These are phyloP conservation scores for Cheilosia pagana DNA, from an alignment of 2,888 invertebrate species.

Conservation along the genomic window DNA sequence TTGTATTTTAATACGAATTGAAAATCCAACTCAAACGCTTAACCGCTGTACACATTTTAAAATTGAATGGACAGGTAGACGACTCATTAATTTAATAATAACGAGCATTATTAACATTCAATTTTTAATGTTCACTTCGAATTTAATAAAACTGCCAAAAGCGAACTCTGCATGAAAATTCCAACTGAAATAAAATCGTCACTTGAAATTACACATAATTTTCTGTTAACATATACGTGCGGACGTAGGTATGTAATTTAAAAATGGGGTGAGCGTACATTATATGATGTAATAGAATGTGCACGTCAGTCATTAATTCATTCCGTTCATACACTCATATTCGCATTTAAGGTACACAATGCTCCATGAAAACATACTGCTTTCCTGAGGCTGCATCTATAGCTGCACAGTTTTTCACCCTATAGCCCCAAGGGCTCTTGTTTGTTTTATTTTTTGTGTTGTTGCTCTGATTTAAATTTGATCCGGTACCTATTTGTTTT, in stretches of 20 bases:
- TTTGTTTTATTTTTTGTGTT: neutral
- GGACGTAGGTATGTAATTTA: neutral
- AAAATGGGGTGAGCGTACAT: too few species aligned
- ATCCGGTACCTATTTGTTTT: slow-evolving; percentile 6
- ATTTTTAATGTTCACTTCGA: too few species aligned
- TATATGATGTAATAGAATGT: too few species aligned
- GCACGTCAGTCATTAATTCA: neutral
- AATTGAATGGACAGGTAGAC: too few species aligned
- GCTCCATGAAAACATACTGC: neutral
- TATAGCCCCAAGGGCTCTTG: slow-evolving; percentile 7
- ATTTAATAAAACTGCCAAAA: too few species aligned
- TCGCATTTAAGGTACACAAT: slow-evolving; percentile 16
- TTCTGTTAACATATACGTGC: neutral
- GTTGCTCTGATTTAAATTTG: neutral
- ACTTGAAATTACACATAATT: neutral
- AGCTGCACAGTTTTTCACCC: neutral
- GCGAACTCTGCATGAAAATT: too few species aligned
- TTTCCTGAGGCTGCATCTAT: neutral
- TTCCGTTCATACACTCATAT: slow-evolving; percentile 9
- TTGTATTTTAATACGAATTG: too few species aligned
- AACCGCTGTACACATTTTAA: too few species aligned
- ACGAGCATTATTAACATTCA: too few species aligned
- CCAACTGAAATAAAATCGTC: too few species aligned
- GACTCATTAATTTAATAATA: too few species aligned
- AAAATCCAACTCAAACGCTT: too few species aligned